phyloP scores from a whole-genome alignment of 2,113 vertebrate genomes.

The Bujurquina vittata region DNA sequence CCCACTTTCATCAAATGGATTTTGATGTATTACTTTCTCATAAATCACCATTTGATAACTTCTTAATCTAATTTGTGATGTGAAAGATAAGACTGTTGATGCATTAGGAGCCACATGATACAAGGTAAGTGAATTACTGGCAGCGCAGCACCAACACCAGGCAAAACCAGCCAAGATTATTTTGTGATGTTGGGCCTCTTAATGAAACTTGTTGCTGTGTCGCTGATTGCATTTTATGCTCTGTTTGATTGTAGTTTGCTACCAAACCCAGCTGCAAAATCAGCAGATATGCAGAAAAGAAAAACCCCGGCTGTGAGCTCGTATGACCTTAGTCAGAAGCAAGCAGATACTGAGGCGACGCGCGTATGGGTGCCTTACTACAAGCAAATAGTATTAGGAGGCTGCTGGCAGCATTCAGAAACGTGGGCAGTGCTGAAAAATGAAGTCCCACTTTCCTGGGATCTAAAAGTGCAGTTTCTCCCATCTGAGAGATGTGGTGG shows the following conservation, averaged over 20 bases:
- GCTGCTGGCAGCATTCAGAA: neutral
- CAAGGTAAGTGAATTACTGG: slow-evolving; percentile 35
- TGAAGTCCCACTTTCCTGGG: neutral
- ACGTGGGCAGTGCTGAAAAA: accelerated
- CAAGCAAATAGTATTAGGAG: neutral
- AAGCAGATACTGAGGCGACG: accelerated
- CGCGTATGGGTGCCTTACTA: neutral
- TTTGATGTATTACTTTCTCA: slow-evolving; percentile 19
- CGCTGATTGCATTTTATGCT: neutral
- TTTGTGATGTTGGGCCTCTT: slow-evolving; percentile 1
- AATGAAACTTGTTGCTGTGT: neutral
- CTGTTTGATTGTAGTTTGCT: neutral
- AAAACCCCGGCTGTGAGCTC: accelerated
- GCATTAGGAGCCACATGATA: slow-evolving; percentile 42
- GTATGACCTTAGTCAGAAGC: neutral
- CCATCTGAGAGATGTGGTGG: neutral
- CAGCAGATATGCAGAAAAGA: neutral
- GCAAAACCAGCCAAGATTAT: neutral
- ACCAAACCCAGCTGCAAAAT: neutral
- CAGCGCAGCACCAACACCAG: neutral
- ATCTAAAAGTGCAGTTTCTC: neutral
- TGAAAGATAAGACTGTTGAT: slow-evolving; percentile 46
- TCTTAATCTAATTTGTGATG: slow-evolving; percentile 29
- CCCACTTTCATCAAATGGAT: slow-evolving; percentile 1
- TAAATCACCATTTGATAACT: slow-evolving; percentile 26